phyloP scores from a whole-genome alignment of 2,888 invertebrate genomes.

The Mellilla xanthometata region DNA sequence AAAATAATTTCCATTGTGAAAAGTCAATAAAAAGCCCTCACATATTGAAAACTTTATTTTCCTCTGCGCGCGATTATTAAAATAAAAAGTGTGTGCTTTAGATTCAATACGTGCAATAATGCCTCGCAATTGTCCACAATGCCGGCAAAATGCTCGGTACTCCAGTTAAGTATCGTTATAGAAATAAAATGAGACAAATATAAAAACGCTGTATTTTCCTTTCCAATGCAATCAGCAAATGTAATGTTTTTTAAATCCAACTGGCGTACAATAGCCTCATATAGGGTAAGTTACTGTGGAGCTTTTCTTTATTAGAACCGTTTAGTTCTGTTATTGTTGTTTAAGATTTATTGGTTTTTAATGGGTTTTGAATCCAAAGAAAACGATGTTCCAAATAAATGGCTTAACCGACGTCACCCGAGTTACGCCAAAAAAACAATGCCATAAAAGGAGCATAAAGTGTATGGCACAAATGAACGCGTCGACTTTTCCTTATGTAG shows the following conservation, averaged over 20 bases:
- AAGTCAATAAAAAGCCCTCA: neutral
- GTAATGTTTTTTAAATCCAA: neutral
- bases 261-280: neutral
- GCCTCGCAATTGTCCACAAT: neutral
- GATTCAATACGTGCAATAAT: constrained; percentile 3
- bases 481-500: constrained; percentile 14
- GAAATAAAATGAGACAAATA: constrained; percentile 6
- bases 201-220: constrained; percentile 8
- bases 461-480: constrained; percentile 7
- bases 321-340: too few species aligned
- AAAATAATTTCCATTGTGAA: neutral
- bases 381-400: neutral
- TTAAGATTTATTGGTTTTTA: neutral
- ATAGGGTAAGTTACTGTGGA: neutral
- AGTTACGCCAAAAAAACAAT: constrained; percentile 11
- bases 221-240: constrained; percentile 3
- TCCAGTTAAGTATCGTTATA: constrained; percentile 1
- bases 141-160: neutral
- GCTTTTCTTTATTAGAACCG: neutral
- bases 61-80: neutral
- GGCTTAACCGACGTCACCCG: constrained; percentile 3
- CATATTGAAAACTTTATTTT: neutral
- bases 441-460: constrained; percentile 7
- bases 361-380: constrained; percentile 8
- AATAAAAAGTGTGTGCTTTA: neutral